Percentiles rank a stretch among this genome's conserved stretches.
Conservation (phyloP, 2,113 vertebrate genomes). For the Trinectes maculatus region DNA sequence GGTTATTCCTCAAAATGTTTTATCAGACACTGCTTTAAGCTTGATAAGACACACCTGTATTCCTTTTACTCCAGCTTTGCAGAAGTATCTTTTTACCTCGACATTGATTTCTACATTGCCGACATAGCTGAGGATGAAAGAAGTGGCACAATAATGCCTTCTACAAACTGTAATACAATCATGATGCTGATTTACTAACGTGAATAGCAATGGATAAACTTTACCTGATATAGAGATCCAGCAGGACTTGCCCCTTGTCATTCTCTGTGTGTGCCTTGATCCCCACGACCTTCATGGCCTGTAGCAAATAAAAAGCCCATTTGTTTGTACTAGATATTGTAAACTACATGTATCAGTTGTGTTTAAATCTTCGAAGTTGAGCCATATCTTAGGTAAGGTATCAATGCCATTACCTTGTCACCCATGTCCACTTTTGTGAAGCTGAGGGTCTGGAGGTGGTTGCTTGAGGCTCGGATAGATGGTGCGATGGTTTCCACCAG, state of each 20-base stretch:
- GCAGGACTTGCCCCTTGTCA: slow-evolving; percentile 88
- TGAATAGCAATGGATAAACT: background rate
- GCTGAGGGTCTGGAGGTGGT: slow-evolving; percentile 89
- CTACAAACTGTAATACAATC: background rate
- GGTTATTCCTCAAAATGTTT: too few species aligned
- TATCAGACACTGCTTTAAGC: too few species aligned
- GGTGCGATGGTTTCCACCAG: slow-evolving; percentile 86
- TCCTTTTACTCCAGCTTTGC: slow-evolving; percentile 94
- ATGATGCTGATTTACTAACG: background rate
- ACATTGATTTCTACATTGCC: slow-evolving; percentile 92
- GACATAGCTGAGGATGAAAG: slow-evolving; percentile 82
- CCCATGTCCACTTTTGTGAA: slow-evolving; percentile 89
- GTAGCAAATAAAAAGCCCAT: slow-evolving; percentile 10
- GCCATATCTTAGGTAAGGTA: background rate
- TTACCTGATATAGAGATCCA: slow-evolving; percentile 93
- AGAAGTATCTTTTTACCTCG: slow-evolving; percentile 94
- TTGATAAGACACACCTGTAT: slow-evolving; percentile 85
- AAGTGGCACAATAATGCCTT: background rate
- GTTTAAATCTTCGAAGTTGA: background rate
- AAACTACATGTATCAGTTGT: background rate
- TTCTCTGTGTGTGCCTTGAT: slow-evolving; percentile 90
- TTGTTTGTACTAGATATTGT: background rate
- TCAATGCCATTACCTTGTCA: slow-evolving; percentile 77
- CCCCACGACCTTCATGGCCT: slow-evolving; percentile 91
- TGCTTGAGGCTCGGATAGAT: slow-evolving; percentile 85